phyloP scores from a whole-genome alignment of 1,140 invertebrate species.

The Olivierus martensii region DNA sequence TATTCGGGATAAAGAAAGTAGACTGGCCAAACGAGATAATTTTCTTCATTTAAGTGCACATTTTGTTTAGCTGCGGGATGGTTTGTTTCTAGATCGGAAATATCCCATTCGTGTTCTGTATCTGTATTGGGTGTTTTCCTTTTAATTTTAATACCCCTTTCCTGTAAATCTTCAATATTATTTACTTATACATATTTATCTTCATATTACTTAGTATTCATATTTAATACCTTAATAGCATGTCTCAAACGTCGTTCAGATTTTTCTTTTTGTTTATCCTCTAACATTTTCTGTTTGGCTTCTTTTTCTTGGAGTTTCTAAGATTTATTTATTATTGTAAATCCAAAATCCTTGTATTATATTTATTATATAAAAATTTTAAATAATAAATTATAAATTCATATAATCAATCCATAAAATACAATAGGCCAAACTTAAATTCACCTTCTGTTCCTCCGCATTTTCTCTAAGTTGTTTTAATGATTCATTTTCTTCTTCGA shows the following conservation, averaged over 20 bases:
- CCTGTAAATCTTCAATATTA: slow-evolving; percentile 19
- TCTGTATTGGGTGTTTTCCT: neutral
- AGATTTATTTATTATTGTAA: no score
- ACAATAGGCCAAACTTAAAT: no score
- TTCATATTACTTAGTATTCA: no score
- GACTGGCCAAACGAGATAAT: slow-evolving; percentile 60
- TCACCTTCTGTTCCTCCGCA: slow-evolving; percentile 39
- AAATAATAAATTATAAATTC: no score
- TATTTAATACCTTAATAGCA: slow-evolving; percentile 28
- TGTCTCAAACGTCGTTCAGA: slow-evolving; percentile 41
- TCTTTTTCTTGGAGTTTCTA: slow-evolving; percentile 43
- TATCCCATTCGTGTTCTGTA: slow-evolving; percentile 18
- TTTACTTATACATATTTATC: no score
- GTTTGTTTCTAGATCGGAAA: slow-evolving; percentile 40
- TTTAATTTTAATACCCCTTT: slow-evolving; percentile 34
- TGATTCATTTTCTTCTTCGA: neutral
- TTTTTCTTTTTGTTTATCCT: slow-evolving; percentile 38
- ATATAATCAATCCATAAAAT: no score
- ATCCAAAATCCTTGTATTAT: slow-evolving; percentile 16
- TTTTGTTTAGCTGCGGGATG: slow-evolving; percentile 43
- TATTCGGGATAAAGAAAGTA: slow-evolving; percentile 71
- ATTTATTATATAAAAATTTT: no score
- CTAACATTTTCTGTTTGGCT: slow-evolving; percentile 40
- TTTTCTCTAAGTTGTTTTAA: slow-evolving; percentile 42
- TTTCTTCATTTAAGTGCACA: slow-evolving; percentile 42